Percentiles rank a stretch among this genome's conserved stretches.
phyloP scores from a whole-genome alignment of 2,888 invertebrate species.

The Tetropium fuscum region DNA sequence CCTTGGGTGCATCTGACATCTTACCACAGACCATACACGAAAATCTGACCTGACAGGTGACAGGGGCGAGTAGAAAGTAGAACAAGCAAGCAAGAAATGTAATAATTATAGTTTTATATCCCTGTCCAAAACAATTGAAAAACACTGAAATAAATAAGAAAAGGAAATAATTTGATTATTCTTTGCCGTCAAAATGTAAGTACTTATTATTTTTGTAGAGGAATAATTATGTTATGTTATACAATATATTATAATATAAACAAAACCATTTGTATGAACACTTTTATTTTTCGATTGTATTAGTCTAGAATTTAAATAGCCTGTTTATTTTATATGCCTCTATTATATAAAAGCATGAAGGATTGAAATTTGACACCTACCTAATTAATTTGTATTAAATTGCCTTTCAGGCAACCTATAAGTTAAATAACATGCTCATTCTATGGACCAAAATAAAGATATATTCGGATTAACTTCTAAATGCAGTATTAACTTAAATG shows the following conservation, averaged over 20 bases:
- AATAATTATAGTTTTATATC: constrained; percentile 8
- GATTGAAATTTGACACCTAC: constrained; percentile 54
- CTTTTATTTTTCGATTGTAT: constrained; percentile 31
- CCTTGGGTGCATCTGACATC: no score
- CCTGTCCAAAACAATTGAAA: constrained; percentile 11
- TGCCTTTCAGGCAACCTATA: constrained; percentile 55
- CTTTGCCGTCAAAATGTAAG: constrained; percentile 19
- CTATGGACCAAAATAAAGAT: constrained; percentile 64
- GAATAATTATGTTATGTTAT: neutral
- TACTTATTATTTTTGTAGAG: neutral
- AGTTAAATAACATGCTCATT: constrained; percentile 52
- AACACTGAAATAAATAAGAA: neutral
- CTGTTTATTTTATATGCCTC: constrained; percentile 34
- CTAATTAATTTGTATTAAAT: constrained; percentile 44
- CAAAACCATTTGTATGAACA: constrained; percentile 36
- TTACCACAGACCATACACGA: no score
- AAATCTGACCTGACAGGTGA: no score
- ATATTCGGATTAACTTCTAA: constrained; percentile 58
- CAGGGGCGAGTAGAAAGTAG: no score
- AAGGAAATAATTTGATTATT: neutral
- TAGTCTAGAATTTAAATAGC: constrained; percentile 29
- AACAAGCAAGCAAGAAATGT: no score
- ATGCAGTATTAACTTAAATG: constrained; percentile 59
- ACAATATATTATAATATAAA: constrained; percentile 40
- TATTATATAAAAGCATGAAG: constrained; percentile 55